A percentile compares a stretch with the other conserved stretches of the same genome.
Conservation (phyloP, 2,113 vertebrate species). For the Ammodytes dubius region DNA sequence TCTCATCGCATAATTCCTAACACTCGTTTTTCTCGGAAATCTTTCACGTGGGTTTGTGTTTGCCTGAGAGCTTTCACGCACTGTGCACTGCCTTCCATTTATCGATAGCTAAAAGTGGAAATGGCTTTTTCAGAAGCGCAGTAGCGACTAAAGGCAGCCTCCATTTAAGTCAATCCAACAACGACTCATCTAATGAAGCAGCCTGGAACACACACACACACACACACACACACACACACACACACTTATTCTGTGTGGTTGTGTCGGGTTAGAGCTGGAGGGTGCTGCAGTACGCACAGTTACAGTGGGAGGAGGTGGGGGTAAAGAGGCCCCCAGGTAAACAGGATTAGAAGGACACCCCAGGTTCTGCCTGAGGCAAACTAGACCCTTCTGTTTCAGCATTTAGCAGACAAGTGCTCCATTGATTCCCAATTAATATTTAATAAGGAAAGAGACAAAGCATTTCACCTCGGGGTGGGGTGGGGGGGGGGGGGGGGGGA, state of each 20-base stretch:
- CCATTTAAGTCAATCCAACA: conserved; percentile 69
- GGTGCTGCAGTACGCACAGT: conserved; percentile 65
- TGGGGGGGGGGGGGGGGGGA: too few species aligned
- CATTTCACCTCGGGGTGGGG: conserved; percentile 66
- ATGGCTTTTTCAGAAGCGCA: conserved; percentile 69
- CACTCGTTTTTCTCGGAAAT: conserved; percentile 61
- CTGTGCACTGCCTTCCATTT: conserved; percentile 50
- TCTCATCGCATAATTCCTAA: conserved; percentile 66
- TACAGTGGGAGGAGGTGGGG: conserved; percentile 35
- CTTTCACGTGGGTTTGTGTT: conserved; percentile 45
- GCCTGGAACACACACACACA: conserved; percentile 69
- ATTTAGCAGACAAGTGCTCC: conserved; percentile 85
- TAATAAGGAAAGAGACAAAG: conserved; percentile 77
- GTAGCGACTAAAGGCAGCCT: conserved; percentile 62
- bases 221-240: conserved; percentile 72
- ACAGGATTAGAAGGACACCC: conserved; percentile 73
- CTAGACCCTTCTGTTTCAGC: conserved; percentile 79
- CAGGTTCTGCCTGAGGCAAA: conserved; percentile 78
- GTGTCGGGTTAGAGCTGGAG: conserved; percentile 71
- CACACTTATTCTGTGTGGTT: conserved; percentile 58
- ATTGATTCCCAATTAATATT: conserved; percentile 87
- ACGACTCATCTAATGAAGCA: conserved; percentile 69
- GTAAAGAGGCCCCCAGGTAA: conserved; percentile 73
- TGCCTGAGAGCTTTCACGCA: conserved; percentile 60
- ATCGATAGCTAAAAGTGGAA: conserved; percentile 79